A percentile compares a stretch with the other conserved stretches of the same genome.
phyloP scores from a whole-genome alignment of 1,140 invertebrate species.

The Cataglyphis hispanica region DNA sequence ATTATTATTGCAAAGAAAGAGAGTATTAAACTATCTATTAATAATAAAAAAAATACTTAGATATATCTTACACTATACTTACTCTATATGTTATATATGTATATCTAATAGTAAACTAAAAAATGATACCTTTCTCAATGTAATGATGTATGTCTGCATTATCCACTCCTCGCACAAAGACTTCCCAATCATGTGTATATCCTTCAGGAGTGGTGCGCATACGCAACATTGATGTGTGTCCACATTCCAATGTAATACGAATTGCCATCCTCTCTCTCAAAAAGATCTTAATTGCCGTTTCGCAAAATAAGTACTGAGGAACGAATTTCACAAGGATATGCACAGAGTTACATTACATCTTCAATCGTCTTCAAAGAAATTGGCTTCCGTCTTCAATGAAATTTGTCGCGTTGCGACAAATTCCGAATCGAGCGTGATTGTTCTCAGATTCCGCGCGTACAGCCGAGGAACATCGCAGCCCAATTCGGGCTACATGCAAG shows the following conservation, averaged over 20 bases:
- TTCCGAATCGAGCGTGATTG: constrained; percentile 10
- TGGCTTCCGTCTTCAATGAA: no score
- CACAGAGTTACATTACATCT: constrained; percentile 63
- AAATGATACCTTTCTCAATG: constrained; percentile 91
- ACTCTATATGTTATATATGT: no score
- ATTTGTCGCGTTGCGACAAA: background rate
- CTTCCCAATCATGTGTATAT: constrained; percentile 99
- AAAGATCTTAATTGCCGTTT: constrained; percentile 51
- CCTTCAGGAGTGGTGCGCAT: constrained; percentile 93
- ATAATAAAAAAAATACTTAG: background rate
- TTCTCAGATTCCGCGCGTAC: background rate
- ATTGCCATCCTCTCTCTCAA: constrained; percentile 89
- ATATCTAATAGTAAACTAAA: background rate
- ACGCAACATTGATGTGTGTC: constrained; percentile 94
- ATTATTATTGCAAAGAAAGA: background rate
- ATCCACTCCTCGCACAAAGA: constrained; percentile 96
- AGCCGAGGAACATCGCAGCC: constrained; percentile 41
- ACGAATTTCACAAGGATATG: constrained; percentile 40
- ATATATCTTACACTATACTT: no score
- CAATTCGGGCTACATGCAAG: constrained; percentile 51
- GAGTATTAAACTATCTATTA: background rate
- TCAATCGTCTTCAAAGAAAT: constrained; percentile 52
- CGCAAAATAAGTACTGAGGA: constrained; percentile 42
- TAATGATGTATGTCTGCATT: constrained; percentile 95
- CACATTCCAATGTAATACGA: constrained; percentile 96